These are phyloP conservation scores for Monochamus alternatus DNA, from an alignment of 2,888 invertebrate species.

Conservation along the genomic window DNA sequence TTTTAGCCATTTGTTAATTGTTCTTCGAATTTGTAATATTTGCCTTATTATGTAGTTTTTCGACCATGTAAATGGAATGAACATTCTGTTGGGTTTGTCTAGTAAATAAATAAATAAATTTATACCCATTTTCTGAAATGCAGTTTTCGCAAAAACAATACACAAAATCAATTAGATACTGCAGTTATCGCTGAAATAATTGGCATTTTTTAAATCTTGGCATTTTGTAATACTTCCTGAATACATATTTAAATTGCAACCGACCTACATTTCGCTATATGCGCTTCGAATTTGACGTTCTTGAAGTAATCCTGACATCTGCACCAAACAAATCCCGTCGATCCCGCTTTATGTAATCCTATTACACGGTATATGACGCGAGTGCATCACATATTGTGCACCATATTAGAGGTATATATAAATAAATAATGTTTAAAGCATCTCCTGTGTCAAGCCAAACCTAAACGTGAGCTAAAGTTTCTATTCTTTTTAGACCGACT, in stretches of 20 bases:
- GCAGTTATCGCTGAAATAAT: too few relatives aligned
- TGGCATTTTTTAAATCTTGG: too few relatives aligned
- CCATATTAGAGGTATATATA: conserved; percentile 9
- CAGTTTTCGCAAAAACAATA: too few relatives aligned
- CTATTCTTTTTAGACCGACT: background rate
- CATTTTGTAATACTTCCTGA: too few relatives aligned
- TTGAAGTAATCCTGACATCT: conserved; percentile 16
- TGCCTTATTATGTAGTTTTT: too few relatives aligned
- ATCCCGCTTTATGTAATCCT: conserved; percentile 26
- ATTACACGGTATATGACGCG: conserved; percentile 21
- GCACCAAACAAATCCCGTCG: conserved; percentile 22
- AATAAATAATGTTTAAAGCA: conserved; percentile 20
- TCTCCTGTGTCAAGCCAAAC: background rate
- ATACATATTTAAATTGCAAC: background rate
- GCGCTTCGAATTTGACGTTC: background rate
- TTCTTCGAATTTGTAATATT: too few relatives aligned
- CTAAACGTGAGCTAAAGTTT: background rate
- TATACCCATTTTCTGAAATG: too few relatives aligned
- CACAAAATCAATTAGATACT: too few relatives aligned
- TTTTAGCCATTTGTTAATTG: too few relatives aligned
- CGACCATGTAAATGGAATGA: too few relatives aligned
- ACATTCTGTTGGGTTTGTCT: too few relatives aligned
- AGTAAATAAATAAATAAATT: too few relatives aligned
- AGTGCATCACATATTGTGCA: conserved; percentile 4
- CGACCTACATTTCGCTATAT: background rate